Base-by-base conservation (phyloP, 92 coral and sea anemone species). In the Parazoanthus swiftii region DNA sequence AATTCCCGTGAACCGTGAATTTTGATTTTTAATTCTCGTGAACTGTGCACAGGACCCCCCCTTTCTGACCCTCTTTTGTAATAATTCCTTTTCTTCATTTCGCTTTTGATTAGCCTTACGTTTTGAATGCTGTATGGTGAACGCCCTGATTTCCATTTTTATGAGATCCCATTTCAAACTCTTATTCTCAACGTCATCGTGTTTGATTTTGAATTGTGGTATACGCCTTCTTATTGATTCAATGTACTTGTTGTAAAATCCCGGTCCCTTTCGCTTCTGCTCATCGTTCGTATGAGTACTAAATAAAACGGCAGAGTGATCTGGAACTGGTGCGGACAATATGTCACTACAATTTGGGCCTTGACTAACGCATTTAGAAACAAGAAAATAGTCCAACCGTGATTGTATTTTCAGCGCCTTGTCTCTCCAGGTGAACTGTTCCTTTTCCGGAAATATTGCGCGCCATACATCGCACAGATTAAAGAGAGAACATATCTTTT, bases 381-480 rank as follows among this genome's bases (percentile, higher is more conserved):
- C 66, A 7, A 56, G 66, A 56, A 56, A 56, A 56, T 56, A 56
- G 66, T 56, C 66, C 16, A 56, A 56, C 66, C 66, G 66, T 56
- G 66, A 56, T 56, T 56, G 66, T 56, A 56, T 16, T 56, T 56
- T 56, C 66, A 7, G 66, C 66, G 66, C 66, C 66, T 77, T 46
- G 85, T 14, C 68, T 81, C 85, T 81, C 85, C 85, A 56, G 20
- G 85, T 54, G 85, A 81, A 81, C 54, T 81, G 85, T 71, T 81
- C 68, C 50, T 81, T 81, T 23, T 81, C 85, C 71, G 35, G 38
- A 54, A 54, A 26, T 81, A 33, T 46, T 44, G 35, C 68, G 35
- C 72, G 71, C 85, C 85, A 81, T 26, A 81, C 85, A 71, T 81
- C 68, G 21, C 68, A 16, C 63, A 81, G 85, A 33, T 68, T 59